phyloP scores from a whole-genome alignment of 1,140 invertebrate genomes.

The Chironomus tepperi region DNA sequence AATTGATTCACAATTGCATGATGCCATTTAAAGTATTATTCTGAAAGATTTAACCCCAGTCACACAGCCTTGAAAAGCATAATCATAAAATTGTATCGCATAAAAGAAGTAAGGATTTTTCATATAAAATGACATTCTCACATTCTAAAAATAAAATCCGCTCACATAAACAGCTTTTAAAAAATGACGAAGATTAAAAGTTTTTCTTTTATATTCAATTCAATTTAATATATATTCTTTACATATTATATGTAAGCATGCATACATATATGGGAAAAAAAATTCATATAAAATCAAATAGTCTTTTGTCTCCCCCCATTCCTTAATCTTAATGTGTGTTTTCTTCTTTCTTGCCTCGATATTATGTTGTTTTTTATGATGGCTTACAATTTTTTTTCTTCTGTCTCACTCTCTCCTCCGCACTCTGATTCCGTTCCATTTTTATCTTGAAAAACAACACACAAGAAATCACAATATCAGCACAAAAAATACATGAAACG shows the following conservation, averaged over 20 bases:
- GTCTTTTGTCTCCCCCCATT: too few species aligned
- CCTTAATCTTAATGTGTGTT: too few species aligned
- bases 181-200: conserved; percentile 13
- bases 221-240: background rate
- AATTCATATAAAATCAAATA: too few species aligned
- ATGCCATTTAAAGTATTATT: too few species aligned
- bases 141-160: conserved; percentile 2
- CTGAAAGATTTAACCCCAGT: too few species aligned
- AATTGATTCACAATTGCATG: too few species aligned
- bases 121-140: background rate
- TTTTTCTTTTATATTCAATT: conserved; percentile 10
- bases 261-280: background rate
- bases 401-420: background rate
- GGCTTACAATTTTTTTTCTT: conserved; percentile 2
- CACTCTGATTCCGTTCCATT: too few species aligned
- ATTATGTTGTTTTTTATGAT: conserved; percentile 14
- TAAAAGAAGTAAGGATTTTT: background rate
- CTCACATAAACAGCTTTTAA: conserved; percentile 13
- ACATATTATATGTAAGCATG: background rate
- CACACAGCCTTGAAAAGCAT: too few species aligned
- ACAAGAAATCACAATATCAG: conserved; percentile 1
- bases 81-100: too few species aligned
- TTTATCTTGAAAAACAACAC: background rate
- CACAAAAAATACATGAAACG: background rate
- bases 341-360: too few species aligned